phyloP scores from a whole-genome alignment of 2,888 invertebrate genomes.

The Ommatoiulus sabulosus region DNA sequence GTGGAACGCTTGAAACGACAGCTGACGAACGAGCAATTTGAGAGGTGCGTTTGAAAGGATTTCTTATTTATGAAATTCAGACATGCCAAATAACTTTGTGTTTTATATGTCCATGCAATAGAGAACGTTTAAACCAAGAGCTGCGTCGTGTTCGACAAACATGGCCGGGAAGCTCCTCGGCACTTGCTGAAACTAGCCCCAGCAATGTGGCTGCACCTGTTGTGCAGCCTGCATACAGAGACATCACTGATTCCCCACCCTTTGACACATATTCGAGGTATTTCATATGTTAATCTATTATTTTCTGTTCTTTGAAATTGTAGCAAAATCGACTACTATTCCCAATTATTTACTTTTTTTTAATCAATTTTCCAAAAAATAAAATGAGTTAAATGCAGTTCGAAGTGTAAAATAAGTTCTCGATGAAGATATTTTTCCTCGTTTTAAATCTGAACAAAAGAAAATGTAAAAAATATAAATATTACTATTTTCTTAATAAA shows the following conservation, averaged over 20 bases:
- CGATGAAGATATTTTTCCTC: no score
- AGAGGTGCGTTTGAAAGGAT: conserved; percentile 64
- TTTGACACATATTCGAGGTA: conserved; percentile 2
- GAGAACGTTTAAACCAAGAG: not conserved
- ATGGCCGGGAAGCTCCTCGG: not conserved
- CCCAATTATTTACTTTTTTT: no score
- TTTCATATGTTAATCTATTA: not conserved
- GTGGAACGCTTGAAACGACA: conserved; percentile 66
- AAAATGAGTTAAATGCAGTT: no score
- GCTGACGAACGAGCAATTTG: conserved; percentile 68
- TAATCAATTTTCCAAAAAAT: no score
- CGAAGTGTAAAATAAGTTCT: no score
- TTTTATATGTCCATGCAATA: not conserved
- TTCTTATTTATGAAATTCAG: not conserved
- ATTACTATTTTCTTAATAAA: no score
- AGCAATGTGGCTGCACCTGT: not conserved
- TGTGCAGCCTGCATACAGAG: not conserved
- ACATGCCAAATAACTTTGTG: not conserved
- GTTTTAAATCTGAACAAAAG: no score
- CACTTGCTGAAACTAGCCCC: not conserved
- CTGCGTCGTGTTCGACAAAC: not conserved
- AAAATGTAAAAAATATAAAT: no score
- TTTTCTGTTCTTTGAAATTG: no score
- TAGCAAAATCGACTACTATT: no score
- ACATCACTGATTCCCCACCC: not conserved